Evolutionary conservation across 2,113 vertebrate species (phyloP).

Genomic region (Parus major): DNA sequence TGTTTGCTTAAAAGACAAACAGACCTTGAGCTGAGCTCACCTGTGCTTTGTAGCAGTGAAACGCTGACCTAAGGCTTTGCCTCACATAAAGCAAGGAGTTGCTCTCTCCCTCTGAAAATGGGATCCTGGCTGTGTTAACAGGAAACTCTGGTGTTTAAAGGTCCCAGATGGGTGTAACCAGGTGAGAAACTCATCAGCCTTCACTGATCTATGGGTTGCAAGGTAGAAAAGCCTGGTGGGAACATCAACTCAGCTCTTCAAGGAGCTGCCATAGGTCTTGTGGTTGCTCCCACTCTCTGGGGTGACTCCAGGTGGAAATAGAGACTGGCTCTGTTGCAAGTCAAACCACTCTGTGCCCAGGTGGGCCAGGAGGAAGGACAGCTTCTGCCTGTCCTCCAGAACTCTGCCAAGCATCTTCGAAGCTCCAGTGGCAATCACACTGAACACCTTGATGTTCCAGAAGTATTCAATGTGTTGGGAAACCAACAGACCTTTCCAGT

Average conservation of each 20-base stretch:
- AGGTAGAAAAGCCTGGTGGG: background rate
- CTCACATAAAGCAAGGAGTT: background rate
- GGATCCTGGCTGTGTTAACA: background rate
- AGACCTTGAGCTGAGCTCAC: constrained; percentile 12
- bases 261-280: background rate
- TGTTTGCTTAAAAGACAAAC: background rate
- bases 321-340: background rate
- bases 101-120: background rate
- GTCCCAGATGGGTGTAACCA: background rate
- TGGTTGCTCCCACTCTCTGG: no score
- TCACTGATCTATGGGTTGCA: background rate
- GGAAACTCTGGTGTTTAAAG: background rate
- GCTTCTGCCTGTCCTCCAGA: background rate
- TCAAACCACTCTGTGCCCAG: background rate
- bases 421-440: fast-evolving
- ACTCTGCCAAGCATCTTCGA: background rate
- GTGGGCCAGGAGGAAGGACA: background rate
- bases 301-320: background rate
- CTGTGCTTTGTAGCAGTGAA: background rate
- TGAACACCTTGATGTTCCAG: no score
- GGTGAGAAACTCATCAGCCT: background rate
- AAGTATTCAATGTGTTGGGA: background rate
- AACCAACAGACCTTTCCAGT: background rate
- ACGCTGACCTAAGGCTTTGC: background rate
- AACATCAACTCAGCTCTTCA: background rate